Conservation (phyloP, 2,888 invertebrate genomes). For the Callyntrura sp. region DNA sequence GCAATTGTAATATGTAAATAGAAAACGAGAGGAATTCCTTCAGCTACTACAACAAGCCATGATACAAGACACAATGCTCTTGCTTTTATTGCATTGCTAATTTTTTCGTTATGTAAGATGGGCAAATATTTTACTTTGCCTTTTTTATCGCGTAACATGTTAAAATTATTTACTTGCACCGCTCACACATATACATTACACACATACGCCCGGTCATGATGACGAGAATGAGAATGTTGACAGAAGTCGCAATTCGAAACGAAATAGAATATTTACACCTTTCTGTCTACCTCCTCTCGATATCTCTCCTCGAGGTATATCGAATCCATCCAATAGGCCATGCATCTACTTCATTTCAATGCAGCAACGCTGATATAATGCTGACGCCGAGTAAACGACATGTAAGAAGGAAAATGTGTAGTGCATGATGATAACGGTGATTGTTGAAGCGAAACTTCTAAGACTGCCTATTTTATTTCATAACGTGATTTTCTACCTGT, state of each 20-base stretch:
- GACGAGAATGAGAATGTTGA: constrained; percentile 36
- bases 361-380: too few relatives aligned
- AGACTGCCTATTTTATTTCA: constrained; percentile 52
- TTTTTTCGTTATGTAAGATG: constrained; percentile 14
- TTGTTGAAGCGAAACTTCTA: constrained; percentile 64
- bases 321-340: too few relatives aligned
- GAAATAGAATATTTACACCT: background rate
- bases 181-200: too few relatives aligned
- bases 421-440: constrained; percentile 11
- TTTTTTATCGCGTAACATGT: background rate
- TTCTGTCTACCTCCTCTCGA: background rate
- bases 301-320: too few relatives aligned
- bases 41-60: background rate
- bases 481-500: constrained; percentile 41
- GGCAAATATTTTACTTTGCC: background rate
- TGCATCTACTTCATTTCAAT: background rate
- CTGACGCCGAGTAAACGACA: background rate
- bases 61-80: background rate
- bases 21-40: too few relatives aligned
- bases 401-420: background rate
- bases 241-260: constrained; percentile 8
- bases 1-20: background rate
- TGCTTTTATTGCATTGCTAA: background rate
- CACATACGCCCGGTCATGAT: background rate
- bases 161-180: background rate